Conservation (phyloP, 2,113 vertebrate species). For the Dipodomys spectabilis region DNA sequence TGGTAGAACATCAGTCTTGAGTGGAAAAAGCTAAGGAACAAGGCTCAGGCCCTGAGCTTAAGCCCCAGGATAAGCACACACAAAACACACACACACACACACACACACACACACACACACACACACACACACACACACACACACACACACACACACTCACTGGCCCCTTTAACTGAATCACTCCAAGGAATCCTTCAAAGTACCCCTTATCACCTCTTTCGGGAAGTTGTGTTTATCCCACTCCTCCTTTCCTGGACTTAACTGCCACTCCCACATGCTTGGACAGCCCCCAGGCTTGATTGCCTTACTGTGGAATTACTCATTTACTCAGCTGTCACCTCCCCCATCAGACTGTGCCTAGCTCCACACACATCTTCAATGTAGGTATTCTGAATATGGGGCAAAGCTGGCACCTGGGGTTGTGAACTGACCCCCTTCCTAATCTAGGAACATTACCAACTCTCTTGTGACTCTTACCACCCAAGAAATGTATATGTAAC, state of each 20-base stretch:
- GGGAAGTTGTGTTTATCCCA: not conserved
- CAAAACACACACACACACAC: too few relatives aligned
- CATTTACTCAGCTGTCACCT: not conserved
- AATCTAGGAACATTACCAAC: not conserved
- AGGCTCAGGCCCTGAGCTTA: too few relatives aligned
- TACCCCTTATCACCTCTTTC: not conserved
- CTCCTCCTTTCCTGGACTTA: not conserved
- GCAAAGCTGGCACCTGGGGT: not conserved
- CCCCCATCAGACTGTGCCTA: not conserved
- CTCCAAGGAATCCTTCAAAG: conserved; percentile 8
- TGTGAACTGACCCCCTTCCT: not conserved
- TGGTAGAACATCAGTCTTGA: too few relatives aligned
- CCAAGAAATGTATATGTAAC: not conserved
- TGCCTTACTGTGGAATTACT: conserved; percentile 43
- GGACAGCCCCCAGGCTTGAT: conserved; percentile 6
- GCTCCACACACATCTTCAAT: not conserved
- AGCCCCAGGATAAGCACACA: too few relatives aligned
- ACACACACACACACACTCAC: too few relatives aligned
- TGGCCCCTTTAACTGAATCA: not conserved
- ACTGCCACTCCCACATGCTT: not conserved
- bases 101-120: too few relatives aligned
- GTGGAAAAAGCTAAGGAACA: too few relatives aligned
- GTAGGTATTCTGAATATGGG: not conserved
- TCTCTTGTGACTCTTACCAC: not conserved
- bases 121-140: too few relatives aligned